Percentiles rank a stretch among this genome's conserved stretches.
Conservation (phyloP, 2,888 invertebrate genomes). For the Eretmocerus hayati region DNA sequence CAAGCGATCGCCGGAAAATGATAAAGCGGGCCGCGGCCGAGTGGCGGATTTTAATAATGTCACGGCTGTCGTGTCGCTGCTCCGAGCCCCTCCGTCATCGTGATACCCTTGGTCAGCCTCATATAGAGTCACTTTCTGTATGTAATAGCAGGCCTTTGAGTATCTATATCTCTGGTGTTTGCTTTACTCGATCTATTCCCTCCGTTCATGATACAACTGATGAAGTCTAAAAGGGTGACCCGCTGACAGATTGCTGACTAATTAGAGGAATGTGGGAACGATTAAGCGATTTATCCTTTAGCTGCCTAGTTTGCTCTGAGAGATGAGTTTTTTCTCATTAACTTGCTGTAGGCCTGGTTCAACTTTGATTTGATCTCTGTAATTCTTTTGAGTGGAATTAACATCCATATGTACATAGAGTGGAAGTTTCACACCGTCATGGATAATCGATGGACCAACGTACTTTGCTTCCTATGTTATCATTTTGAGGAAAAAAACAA, state of each 20-base stretch:
- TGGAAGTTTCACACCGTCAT: too few relatives aligned
- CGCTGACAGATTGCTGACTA: conserved; percentile 20
- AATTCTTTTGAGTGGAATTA: too few relatives aligned
- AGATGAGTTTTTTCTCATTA: too few relatives aligned
- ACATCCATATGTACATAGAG: too few relatives aligned
- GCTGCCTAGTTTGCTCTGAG: not conserved
- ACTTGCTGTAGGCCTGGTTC: too few relatives aligned
- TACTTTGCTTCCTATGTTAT: too few relatives aligned
- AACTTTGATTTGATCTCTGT: too few relatives aligned
- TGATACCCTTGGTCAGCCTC: not conserved
- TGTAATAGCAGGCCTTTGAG: conserved; percentile 2
- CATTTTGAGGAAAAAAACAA: too few relatives aligned
- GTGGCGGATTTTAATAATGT: conserved; percentile 26
- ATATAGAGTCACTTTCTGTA: not conserved
- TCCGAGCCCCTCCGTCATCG: conserved; percentile 3
- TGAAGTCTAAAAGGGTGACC: not conserved
- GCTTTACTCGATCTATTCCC: conserved; percentile 16
- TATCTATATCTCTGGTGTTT: conserved; percentile 17
- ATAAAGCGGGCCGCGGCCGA: conserved; percentile 19
- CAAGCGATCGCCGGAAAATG: conserved; percentile 23
- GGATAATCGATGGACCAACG: too few relatives aligned
- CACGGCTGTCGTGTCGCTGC: conserved; percentile 25
- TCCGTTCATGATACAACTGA: not conserved
- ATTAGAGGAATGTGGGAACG: conserved; percentile 10
- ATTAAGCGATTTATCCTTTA: conserved; percentile 16